Base-by-base conservation (phyloP, 2,888 invertebrate species). In the Mythimna ferrago region DNA sequence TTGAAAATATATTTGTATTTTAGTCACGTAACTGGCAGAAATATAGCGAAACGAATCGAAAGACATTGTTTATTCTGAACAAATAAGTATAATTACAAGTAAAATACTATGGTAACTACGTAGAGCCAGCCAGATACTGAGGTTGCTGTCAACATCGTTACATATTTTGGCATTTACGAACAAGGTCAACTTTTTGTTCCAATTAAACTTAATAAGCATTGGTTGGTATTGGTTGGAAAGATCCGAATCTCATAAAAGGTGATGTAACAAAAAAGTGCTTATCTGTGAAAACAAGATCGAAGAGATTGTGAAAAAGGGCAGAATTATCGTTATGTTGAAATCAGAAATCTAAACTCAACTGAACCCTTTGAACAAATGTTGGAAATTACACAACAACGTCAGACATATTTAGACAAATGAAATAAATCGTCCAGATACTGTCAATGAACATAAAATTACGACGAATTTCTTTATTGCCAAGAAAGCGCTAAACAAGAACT, bases 171-270 rank as follows among this genome's bases (percentile, higher is more conserved):
- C 73, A 80, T 75, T 84, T 75, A 80, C 62, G 6, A 60, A 66
- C 75, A 73, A 84, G 81, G 73, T 56, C 71, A 14, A 60, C 21
- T 78, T 78, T 84, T 82, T 76, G 80, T 19, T 71, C 69, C 73
- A 81, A 73, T 78, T 76, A 71, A 61, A 66, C 4, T 62, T 68
- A 64, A 66, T 65, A 68, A 71, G 65, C 61, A 61, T 77, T 70
- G 51, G 11, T 58, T 75, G 60, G 9, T 57, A 84, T 78, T 65
- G 53, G 66, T 54, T 67, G 65, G 32, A 57, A 32, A 77, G 68
- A 67, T 68, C 54, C 48, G 21, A 62, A 58, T 76, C n/a, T 44
- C 35, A 44, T 48, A 65, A 58, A 41, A 71, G 26, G 61, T 71
- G 10, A 60, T 57, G 57, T 32, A 66, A 58, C 19, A 62, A 71